Evolutionary conservation across 2,797 vertebrate genomes (phyloP).

Genomic region (Sebastes vulpes): DNA sequence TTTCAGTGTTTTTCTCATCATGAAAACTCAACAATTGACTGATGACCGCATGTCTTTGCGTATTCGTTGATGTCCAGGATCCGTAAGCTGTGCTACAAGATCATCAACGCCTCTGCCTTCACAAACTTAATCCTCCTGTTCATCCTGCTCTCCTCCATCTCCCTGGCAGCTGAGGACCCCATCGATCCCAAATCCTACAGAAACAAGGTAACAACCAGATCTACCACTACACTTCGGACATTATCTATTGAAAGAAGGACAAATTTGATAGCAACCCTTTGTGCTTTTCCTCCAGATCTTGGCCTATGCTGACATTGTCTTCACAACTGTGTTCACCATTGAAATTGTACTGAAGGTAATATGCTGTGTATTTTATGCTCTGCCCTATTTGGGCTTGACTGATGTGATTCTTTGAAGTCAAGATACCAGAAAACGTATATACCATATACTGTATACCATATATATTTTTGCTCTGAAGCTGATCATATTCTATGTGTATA

Average conservation of each 20-base stretch:
- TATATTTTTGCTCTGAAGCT: neutral
- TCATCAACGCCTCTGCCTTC: conserved; percentile 96
- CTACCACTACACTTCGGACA: fast-evolving
- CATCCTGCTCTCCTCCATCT: conserved; percentile 97
- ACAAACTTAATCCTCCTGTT: conserved; percentile 99
- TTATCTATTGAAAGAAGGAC: neutral
- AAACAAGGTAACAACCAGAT: conserved; percentile 89
- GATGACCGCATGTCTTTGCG: neutral
- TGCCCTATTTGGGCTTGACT: neutral
- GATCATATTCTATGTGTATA: neutral
- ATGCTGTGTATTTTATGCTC: neutral
- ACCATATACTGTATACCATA: neutral
- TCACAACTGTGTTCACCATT: conserved; percentile 96
- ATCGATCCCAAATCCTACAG: conserved; percentile 93
- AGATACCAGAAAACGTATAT: neutral
- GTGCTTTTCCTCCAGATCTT: conserved; percentile 86
- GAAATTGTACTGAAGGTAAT: conserved; percentile 97
- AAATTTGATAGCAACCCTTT: neutral
- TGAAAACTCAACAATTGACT: neutral
- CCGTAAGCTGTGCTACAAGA: conserved; percentile 94
- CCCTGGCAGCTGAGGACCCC: conserved; percentile 96
- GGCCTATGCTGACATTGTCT: conserved; percentile 94
- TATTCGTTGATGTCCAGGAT: conserved; percentile 83
- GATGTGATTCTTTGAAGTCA: neutral
- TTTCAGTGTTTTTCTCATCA: neutral